Base-by-base conservation (phyloP, 2,888 invertebrate genomes). In the Neria commutata region DNA sequence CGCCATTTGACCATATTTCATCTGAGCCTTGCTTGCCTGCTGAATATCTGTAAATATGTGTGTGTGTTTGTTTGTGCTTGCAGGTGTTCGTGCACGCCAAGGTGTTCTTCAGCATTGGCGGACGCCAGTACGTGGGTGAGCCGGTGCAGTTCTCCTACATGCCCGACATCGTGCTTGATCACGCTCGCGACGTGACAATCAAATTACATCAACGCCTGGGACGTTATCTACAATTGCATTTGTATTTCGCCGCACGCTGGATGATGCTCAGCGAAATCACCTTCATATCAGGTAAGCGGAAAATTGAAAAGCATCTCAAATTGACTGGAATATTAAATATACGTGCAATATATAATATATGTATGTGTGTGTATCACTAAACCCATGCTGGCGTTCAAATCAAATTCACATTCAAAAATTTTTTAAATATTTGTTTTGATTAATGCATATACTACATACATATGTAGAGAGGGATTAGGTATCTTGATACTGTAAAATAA, bases 181-280 rank as follows among this genome's bases (percentile, higher is more conserved):
- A 89, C 75, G 90, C 93, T 52, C 86, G 94, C 64, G 90, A 91
- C 80, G 91, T 94, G 70, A 89, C 89, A 76, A 89, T 94, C 75
- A 89, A 90, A 76, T 85, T 94, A 63, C 89, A 91, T 76, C 86
- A 91, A 75, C 86, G 89, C 59, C 85, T 92, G 55, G 94, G 91
- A 58, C 86, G 86, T 67, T 91, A 87, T 81, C 83, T 94, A 67
- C 90, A 89, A 83, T 83, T 89, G 74, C 88, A 91, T 76, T 85
- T 94, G 54, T 89, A 89, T 81, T 94, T 92, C 79, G 90, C 91
- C 56, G 86, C 89, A 45, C 85, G 88, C 70, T 94, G 94, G 93
- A 89, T 94, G 76, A 87, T 94, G 85, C 85, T 94, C 73, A 92
- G 92, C 80, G 94, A 94, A 83, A 87, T 94, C 65, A 87, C 89